Evolutionary conservation across 2,113 vertebrate species (phyloP), one percentile per base, ranked within the genome.

Genomic region (Rousettus leschenaultii): DNA sequence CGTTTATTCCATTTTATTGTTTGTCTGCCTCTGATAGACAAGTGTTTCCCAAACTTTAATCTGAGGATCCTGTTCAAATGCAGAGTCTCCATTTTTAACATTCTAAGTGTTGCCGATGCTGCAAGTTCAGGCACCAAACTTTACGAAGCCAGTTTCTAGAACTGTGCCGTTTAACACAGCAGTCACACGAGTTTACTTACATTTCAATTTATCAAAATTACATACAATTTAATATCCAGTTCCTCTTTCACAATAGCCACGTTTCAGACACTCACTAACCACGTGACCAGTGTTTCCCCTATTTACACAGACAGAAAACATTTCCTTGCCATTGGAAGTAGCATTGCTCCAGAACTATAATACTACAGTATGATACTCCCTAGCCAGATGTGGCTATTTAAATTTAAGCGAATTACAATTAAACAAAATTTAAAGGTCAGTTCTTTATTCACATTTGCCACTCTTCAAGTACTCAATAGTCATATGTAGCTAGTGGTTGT

Each of bases 321-420:
- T n/a, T 48, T 18, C 43, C 18, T 66, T 22, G 57, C 43, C 12
- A 16, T 22, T 28, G 45, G 14, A 59, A 74, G 7, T 38, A 48
- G 9, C 30, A 9, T 28, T 65, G 1, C 16, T 48, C 22, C 61
- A 30, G 53, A 55, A 86, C 38, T 30, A 8, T 21, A 22, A 40
- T 35, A 26, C 51, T 74, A 18, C 35, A 21, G 19, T 61, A 26
- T 14, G 63, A 51, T 53, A 7, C 43, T n/a, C 8, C 38, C 33
- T 12, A 63, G 28, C 51, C 35, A 43, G 3, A 3, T 9, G 33
- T 5, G 28, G 11, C 35, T 83, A 13, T 30, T 94, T 33, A 45
- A 71, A 75, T 51, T 61, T 61, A 92, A 61, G 86, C 33, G 21
- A 33, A 79, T 89, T 8, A 83, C n/a, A 71, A 30, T 57, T 55